Base-by-base conservation (phyloP, 2,888 invertebrate species). In the Chalcis sispes region DNA sequence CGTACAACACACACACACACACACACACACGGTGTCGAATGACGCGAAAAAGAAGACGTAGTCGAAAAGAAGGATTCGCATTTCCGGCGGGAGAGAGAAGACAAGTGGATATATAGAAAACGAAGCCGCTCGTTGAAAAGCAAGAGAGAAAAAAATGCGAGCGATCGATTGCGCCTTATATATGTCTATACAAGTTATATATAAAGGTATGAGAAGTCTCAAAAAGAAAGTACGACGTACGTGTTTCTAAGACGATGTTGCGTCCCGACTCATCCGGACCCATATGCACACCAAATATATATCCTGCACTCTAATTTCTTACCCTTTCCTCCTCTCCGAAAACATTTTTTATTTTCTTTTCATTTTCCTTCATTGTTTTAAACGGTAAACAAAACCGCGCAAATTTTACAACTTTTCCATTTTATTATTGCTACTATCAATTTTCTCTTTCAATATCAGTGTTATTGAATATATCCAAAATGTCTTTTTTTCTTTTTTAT, bases 161-260 rank as follows among this genome's bases (percentile, higher is more conserved):
- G n/a, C n/a, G n/a, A n/a, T n/a, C n/a, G n/a, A n/a, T n/a, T n/a
- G n/a, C n/a, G n/a, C n/a, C n/a, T n/a, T n/a, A n/a, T n/a, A n/a
- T n/a, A n/a, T n/a, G n/a, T n/a, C n/a, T n/a, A n/a, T n/a, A n/a
- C n/a, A n/a, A n/a, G n/a, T n/a, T n/a, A n/a, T n/a, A n/a, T n/a
- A n/a, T n/a, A n/a, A n/a, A n/a, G n/a, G 32, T 13, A 29, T 72
- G 48, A 58, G n/a, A 48, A 29, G 36, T 66, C 27, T 56, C 48
- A 58, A 42, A 74, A 74, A 74, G 74, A 67, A 75, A 67, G 62
- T 77, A 72, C 75, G 71, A 77, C 62, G 58, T 75, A 75, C 67
- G 72, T 64, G 56, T 75, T 75, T 73, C 72, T 36, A 8, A 25
- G 56, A 40, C 64, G 50, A 52, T 65, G 75, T 66, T 76, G 66